phyloP scores from a whole-genome alignment of 2,797 vertebrate genomes.

The Lacerta viridis region DNA sequence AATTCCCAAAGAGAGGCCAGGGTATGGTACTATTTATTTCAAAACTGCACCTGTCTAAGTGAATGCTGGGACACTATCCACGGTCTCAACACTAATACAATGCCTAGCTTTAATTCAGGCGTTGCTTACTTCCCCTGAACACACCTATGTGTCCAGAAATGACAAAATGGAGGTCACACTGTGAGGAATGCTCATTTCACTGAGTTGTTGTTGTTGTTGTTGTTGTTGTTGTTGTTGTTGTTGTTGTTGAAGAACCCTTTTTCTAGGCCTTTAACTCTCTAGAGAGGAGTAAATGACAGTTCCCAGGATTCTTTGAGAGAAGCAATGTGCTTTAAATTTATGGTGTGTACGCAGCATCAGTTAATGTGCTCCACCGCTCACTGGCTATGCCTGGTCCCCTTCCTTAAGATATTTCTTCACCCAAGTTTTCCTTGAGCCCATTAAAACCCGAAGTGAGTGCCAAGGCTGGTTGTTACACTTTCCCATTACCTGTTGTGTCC shows the following conservation, averaged over 20 bases:
- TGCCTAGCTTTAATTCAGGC: not conserved
- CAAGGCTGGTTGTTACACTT: not conserved
- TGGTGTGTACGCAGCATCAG: not conserved
- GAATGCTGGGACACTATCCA: not conserved
- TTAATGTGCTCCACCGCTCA: too few relatives aligned
- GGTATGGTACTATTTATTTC: conserved; percentile 62
- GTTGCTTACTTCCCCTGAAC: not conserved
- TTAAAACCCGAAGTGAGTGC: not conserved
- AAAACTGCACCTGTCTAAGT: conserved; percentile 19
- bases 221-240: too few relatives aligned
- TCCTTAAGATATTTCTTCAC: not conserved
- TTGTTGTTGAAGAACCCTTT: too few relatives aligned
- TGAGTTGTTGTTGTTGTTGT: too few relatives aligned
- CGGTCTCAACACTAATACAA: not conserved
- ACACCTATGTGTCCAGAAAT: conserved; percentile 6
- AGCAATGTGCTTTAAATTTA: too few relatives aligned
- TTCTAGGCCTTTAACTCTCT: too few relatives aligned
- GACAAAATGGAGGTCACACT: conserved; percentile 29
- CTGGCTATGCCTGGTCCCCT: not conserved
- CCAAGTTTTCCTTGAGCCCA: not conserved
- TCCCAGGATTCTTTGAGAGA: too few relatives aligned
- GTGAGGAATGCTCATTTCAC: conserved; percentile 35
- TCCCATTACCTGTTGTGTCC: not conserved
- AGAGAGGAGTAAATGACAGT: too few relatives aligned
- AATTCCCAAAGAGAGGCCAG: conserved; percentile 64